Percentiles rank a stretch among this genome's conserved stretches.
Conservation (phyloP, 2,888 invertebrate genomes). For the Tetramorium bicarinatum region DNA sequence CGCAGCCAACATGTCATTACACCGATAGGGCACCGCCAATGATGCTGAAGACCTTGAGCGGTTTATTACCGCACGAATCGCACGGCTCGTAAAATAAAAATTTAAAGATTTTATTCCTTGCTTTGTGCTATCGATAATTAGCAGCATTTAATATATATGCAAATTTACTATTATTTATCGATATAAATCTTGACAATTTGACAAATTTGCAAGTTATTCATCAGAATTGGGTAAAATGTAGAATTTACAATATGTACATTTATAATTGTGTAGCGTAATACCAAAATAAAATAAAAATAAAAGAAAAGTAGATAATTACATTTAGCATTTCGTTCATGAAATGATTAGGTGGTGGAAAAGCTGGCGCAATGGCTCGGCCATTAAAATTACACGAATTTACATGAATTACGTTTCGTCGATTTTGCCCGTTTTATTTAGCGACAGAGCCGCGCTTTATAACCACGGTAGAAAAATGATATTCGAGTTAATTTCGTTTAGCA, state of each 20-base stretch:
- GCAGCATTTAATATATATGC: not conserved
- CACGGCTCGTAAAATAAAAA: not conserved
- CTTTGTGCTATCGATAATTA: not conserved
- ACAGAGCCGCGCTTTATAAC: conserved; percentile 38
- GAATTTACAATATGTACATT: not conserved
- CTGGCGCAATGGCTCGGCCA: conserved; percentile 7
- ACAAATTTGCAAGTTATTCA: not conserved
- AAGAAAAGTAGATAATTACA: conserved; percentile 21
- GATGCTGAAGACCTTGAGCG: conserved; percentile 65
- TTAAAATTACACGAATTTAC: conserved; percentile 51
- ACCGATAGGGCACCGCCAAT: conserved; percentile 42
- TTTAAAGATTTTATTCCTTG: not conserved
- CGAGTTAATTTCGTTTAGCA: conserved; percentile 51
- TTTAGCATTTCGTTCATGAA: conserved; percentile 27
- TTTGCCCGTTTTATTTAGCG: conserved; percentile 41
- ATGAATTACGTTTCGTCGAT: conserved; percentile 47
- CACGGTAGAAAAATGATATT: conserved; percentile 40
- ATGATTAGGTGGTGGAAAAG: conserved; percentile 36
- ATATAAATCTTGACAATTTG: not conserved
- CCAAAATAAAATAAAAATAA: conserved; percentile 9
- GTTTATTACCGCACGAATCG: conserved; percentile 59
- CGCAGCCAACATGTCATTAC: conserved; percentile 50
- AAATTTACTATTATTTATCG: not conserved
- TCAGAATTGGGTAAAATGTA: not conserved
- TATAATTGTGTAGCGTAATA: not conserved